Evolutionary conservation across 2,888 invertebrate species (phyloP).

Genomic region (Lepidochitona cinerea): DNA sequence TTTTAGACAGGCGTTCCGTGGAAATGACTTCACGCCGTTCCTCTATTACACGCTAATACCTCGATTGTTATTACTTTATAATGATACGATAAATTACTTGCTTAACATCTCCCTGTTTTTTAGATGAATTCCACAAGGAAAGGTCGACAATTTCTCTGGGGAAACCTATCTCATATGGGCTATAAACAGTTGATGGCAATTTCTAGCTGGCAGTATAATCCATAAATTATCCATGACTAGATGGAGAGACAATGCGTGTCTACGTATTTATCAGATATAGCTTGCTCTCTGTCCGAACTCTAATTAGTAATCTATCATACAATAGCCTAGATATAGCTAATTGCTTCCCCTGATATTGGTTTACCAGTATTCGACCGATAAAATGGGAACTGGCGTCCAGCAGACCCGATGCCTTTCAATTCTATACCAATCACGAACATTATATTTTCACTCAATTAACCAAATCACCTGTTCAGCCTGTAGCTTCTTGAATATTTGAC

Average conservation of each 20-base stretch:
- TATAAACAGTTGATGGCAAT: not conserved
- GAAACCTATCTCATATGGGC: not conserved
- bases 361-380: too few species aligned
- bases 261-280: not conserved
- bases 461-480: too few species aligned
- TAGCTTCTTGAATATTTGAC: too few species aligned
- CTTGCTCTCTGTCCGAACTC: not conserved
- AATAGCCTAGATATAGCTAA: not conserved
- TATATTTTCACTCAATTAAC: too few species aligned
- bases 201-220: not conserved
- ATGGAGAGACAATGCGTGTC: not conserved
- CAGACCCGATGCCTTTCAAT: too few species aligned
- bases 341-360: too few species aligned
- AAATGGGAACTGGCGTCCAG: too few species aligned
- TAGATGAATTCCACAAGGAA: not conserved
- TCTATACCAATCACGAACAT: too few species aligned
- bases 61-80: constrained; percentile 7
- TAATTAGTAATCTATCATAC: not conserved
- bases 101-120: not conserved
- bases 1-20: too few species aligned
- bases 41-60: not conserved
- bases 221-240: not conserved
- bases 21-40: too few species aligned
- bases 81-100: constrained; percentile 1
- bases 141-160: not conserved